Evolutionary conservation across 2,797 vertebrate genomes (phyloP).

Genomic region (Prunella strophiata): DNA sequence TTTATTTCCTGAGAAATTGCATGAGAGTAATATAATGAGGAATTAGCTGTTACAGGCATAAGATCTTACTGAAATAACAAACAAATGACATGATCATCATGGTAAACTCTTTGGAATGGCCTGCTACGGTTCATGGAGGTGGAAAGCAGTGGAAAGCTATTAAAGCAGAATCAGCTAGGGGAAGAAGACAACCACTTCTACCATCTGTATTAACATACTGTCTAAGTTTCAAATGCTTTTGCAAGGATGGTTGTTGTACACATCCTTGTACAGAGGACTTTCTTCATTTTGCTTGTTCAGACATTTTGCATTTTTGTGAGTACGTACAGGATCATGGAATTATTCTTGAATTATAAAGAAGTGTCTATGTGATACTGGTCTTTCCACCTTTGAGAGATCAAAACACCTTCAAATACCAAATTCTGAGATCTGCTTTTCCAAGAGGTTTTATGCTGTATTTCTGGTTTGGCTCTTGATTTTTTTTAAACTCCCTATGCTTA

Average conservation of each 20-base stretch:
- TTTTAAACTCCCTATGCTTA: neutral
- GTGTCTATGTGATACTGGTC: neutral
- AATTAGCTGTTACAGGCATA: slow-evolving; percentile 22
- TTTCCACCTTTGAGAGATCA: neutral
- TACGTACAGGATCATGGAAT: neutral
- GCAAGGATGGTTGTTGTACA: accelerated
- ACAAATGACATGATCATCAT: neutral
- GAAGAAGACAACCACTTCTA: neutral
- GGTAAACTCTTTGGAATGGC: neutral
- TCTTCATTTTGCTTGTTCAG: neutral
- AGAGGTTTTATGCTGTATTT: neutral
- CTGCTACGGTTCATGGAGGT: neutral
- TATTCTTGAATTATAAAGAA: neutral
- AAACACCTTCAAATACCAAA: neutral
- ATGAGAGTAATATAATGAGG: slow-evolving; percentile 37
- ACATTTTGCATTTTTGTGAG: neutral
- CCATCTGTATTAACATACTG: neutral
- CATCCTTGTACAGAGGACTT: neutral
- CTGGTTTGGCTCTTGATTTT: neutral
- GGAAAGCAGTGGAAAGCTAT: neutral
- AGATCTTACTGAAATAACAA: slow-evolving; percentile 14
- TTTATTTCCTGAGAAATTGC: slow-evolving; percentile 59
- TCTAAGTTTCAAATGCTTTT: neutral
- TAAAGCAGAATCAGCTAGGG: neutral
- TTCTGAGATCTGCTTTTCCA: neutral